Percentiles rank a stretch among this genome's conserved stretches.
phyloP scores from a whole-genome alignment of 2,888 invertebrate genomes.

The Charanyca ferruginea region DNA sequence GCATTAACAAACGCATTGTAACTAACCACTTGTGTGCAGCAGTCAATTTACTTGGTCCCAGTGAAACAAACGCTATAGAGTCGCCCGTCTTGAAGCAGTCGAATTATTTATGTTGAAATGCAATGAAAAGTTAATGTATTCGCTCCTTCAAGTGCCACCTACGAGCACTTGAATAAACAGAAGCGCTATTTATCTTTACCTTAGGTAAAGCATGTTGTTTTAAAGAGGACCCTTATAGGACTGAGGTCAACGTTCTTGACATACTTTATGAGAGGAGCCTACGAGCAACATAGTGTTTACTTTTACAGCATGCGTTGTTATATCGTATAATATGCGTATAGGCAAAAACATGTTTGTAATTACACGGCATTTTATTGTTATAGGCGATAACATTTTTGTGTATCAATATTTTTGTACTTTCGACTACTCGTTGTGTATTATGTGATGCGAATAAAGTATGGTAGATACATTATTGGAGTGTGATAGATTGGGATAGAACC shows the following conservation, averaged over 20 bases:
- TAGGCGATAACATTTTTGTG: constrained; percentile 11
- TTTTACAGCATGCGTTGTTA: constrained; percentile 26
- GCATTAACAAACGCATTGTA: constrained; percentile 61
- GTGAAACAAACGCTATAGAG: constrained; percentile 57
- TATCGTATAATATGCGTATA: constrained; percentile 1
- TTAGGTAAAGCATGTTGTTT: constrained; percentile 80
- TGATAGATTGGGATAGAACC: constrained; percentile 66
- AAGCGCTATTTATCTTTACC: constrained; percentile 83
- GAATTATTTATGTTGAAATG: constrained; percentile 64
- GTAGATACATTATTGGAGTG: constrained; percentile 56
- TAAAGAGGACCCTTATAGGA: constrained; percentile 77
- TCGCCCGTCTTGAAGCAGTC: constrained; percentile 37
- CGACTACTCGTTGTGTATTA: constrained; percentile 20
- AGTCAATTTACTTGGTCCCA: constrained; percentile 58
- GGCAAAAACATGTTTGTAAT: constrained; percentile 19
- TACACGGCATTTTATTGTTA: neutral
- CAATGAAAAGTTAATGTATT: constrained; percentile 72
- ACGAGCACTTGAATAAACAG: constrained; percentile 83
- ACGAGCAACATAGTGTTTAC: constrained; percentile 56
- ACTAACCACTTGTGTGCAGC: constrained; percentile 55
- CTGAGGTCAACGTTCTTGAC: constrained; percentile 83
- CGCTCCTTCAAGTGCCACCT: constrained; percentile 78
- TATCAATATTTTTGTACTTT: constrained; percentile 26
- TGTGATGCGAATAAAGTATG: constrained; percentile 51
- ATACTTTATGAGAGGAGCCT: constrained; percentile 68